Conservation (phyloP, 2,888 invertebrate genomes). For the Megamerina dolium region DNA sequence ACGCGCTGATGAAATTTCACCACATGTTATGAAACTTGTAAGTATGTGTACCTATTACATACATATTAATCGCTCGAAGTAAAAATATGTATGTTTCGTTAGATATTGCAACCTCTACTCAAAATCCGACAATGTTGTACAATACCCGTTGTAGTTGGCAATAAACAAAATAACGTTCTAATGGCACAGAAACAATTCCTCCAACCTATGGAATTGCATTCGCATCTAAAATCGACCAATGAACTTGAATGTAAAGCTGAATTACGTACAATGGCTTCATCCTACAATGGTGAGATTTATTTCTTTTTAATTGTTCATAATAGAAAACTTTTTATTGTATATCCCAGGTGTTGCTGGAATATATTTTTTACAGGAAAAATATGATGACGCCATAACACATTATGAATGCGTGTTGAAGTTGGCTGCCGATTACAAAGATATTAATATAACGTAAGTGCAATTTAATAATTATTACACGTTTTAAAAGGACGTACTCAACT, state of each 20-base stretch:
- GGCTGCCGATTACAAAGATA: slow-evolving; percentile 36
- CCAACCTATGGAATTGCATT: slow-evolving; percentile 60
- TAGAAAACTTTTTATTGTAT: not conserved
- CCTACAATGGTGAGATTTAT: slow-evolving; percentile 56
- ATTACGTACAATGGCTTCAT: slow-evolving; percentile 57
- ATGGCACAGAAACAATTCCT: slow-evolving; percentile 48
- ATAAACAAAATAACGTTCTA: slow-evolving; percentile 34
- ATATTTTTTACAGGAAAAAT: slow-evolving; percentile 54
- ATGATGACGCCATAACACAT: slow-evolving; percentile 53
- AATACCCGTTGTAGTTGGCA: slow-evolving; percentile 55
- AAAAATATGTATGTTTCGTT: slow-evolving; percentile 3
- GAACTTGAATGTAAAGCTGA: slow-evolving; percentile 58
- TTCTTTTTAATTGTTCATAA: not conserved
- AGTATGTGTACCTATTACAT: not conserved
- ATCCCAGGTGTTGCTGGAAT: slow-evolving; percentile 58
- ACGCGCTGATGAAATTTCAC: slow-evolving; percentile 47
- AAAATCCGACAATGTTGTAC: slow-evolving; percentile 66
- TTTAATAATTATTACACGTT: no score
- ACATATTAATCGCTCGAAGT: not conserved
- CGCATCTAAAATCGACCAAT: slow-evolving; percentile 59
- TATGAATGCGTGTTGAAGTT: slow-evolving; percentile 59
- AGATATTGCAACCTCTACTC: slow-evolving; percentile 58
- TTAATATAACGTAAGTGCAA: slow-evolving; percentile 34
- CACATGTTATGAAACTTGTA: slow-evolving; percentile 33
- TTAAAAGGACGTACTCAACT: no score